Base-by-base conservation (phyloP, 2,113 vertebrate genomes). In the Mormoops blainvillei region DNA sequence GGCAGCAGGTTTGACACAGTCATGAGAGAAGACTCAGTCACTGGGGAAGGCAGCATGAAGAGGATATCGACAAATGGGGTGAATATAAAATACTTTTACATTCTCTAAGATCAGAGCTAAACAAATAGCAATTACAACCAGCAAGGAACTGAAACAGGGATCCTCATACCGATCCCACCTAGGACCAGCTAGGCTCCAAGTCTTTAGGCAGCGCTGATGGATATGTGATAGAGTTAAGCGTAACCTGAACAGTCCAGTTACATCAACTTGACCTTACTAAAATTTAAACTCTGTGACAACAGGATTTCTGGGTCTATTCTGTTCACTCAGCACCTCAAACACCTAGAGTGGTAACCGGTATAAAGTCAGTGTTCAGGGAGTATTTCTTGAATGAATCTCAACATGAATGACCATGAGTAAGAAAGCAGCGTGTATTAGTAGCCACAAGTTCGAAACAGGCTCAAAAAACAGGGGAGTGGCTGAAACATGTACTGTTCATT, bases 391-490 rank as follows among this genome's bases (percentile, higher is more conserved):
- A 61, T 91, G 36, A 67, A 16, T 81, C 61, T 68, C 36, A 87
- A 48, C 2, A 70, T 78, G 13, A 14, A 82, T 14, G 10, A 19
- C 61, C 28, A 82, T 41, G 68, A 58, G 65, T 63, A 84, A 58
- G 24, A 70, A 77, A 65, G 18, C 54, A 84, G 31, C 56, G 16
- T 65, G 5, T 83, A 68, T 61, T 61, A 58, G 26, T 5, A 80
- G 43, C 24, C 61, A 83, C 41, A 95, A 43, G 73, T 91, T 93
- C 61, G 91, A 91, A 95, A 81, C 15, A 95, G 22, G 11, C 16
- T 96, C 31, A 61, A 91, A 36, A 94, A 26, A 20, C 15, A 88
- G 67, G 16, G 13, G 28, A 48, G 43, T 43, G 26, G 36, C 24
- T 86, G 26, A 89, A 89, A 48, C 24, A 19, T 63, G 24, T 36